These are phyloP conservation scores for Illadopsis cleaveri DNA, from an alignment of 2,113 vertebrate genomes.

Conservation along the genomic window DNA sequence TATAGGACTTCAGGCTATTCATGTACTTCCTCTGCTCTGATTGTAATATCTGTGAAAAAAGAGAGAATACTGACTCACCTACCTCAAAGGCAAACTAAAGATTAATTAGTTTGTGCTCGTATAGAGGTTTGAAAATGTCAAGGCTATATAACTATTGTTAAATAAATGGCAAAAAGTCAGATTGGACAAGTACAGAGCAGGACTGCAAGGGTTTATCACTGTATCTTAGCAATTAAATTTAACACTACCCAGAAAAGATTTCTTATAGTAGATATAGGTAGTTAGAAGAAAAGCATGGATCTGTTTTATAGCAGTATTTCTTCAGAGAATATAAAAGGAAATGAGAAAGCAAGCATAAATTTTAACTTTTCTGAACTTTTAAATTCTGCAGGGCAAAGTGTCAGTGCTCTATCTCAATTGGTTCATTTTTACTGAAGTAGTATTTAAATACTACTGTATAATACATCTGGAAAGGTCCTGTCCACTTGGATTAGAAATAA, in stretches of 20 bases:
- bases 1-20: slow-evolving; percentile 46
- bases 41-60: slow-evolving; percentile 21
- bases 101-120: slow-evolving; percentile 67
- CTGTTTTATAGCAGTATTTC: not conserved
- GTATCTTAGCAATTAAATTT: not conserved
- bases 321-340: not conserved
- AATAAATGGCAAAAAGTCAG: slow-evolving; percentile 46
- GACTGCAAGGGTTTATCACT: slow-evolving; percentile 2
- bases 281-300: not conserved
- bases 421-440: not conserved
- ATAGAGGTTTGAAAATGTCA: slow-evolving; percentile 61
- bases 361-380: not conserved
- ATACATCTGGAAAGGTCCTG: not conserved
- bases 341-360: not conserved
- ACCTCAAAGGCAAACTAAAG: slow-evolving; percentile 60
- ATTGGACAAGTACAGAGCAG: slow-evolving; percentile 10
- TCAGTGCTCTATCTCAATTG: not conserved
- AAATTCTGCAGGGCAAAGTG: not conserved
- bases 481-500: not conserved
- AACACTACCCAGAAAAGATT: not conserved
- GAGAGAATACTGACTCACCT: slow-evolving; percentile 44
- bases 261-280: not conserved
- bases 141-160: slow-evolving; percentile 51
- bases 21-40: not conserved
- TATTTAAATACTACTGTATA: not conserved